A percentile compares a stretch with the other conserved stretches of the same genome.
Conservation (phyloP, 2,888 invertebrate genomes). For the Eurytoma adleriae region DNA sequence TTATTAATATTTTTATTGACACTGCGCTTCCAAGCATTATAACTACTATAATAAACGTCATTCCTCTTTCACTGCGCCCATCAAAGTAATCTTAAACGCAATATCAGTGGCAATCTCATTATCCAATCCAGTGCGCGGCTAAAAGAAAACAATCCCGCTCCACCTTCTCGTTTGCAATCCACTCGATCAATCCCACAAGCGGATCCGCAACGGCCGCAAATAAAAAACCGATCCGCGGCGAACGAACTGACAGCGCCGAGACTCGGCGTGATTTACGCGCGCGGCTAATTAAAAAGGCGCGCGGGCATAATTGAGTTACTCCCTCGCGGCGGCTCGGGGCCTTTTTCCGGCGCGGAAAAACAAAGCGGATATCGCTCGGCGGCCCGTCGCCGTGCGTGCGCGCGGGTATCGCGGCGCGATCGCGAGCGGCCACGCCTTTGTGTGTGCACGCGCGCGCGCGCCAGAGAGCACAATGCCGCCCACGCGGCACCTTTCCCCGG, state of each 20-base stretch:
- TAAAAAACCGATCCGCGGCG: neutral
- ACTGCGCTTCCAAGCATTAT: too few relatives aligned
- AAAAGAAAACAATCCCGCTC: too few relatives aligned
- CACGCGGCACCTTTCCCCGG: slow-evolving; percentile 37
- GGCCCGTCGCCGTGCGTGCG: slow-evolving; percentile 13
- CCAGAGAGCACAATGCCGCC: slow-evolving; percentile 34
- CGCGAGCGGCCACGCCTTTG: slow-evolving; percentile 47
- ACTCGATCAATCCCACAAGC: too few relatives aligned
- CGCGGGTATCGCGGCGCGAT: slow-evolving; percentile 14
- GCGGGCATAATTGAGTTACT: slow-evolving; percentile 47
- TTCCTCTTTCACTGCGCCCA: too few relatives aligned
- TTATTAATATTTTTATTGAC: too few relatives aligned
- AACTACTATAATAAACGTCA: too few relatives aligned
- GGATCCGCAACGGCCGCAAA: too few relatives aligned
- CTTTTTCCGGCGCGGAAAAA: slow-evolving; percentile 9
- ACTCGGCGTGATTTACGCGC: slow-evolving; percentile 2
- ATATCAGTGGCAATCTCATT: too few relatives aligned
- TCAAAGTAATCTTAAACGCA: too few relatives aligned
- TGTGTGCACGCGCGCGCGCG: neutral
- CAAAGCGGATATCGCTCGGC: slow-evolving; percentile 36
- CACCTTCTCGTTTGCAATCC: too few relatives aligned
- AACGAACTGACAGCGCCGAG: neutral
- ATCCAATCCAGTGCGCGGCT: too few relatives aligned
- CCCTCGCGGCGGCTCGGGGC: neutral
- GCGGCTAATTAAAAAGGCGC: slow-evolving; percentile 40